These are phyloP conservation scores for Heliocidaris tuberculata DNA, from an alignment of 35 echinoderm and acorn worm species.

Conservation along the genomic window DNA sequence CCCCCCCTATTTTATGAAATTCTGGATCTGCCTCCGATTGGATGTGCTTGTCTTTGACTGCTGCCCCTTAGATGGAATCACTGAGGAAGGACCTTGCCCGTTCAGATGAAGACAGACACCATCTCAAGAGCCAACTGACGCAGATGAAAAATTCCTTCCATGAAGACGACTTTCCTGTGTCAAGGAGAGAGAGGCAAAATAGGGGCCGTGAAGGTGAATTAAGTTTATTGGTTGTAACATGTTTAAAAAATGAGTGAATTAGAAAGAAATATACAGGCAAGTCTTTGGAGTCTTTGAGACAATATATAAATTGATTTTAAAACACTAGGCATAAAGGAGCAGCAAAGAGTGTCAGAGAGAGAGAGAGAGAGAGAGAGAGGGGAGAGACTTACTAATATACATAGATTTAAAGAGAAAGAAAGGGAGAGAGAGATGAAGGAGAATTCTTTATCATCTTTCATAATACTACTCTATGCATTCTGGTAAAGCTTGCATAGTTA, in stretches of 20 bases:
- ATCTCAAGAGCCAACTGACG: constrained; percentile 62
- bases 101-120: constrained; percentile 62
- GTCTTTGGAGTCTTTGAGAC: background rate
- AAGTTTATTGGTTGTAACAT: background rate
- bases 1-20: too few relatives aligned
- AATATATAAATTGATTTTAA: background rate
- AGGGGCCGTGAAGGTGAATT: constrained; percentile 59
- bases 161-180: constrained; percentile 66
- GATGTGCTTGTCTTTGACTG: background rate
- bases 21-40: background rate
- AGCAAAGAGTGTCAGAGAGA: background rate
- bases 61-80: constrained; percentile 17
- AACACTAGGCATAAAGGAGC: background rate
- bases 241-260: background rate
- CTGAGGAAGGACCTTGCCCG: constrained; percentile 35
- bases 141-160: constrained; percentile 57
- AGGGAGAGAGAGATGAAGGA: too few relatives aligned
- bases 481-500: too few relatives aligned
- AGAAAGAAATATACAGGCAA: background rate
- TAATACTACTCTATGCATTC: too few relatives aligned
- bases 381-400: background rate
- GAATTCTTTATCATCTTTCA: too few relatives aligned
- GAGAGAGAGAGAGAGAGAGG: background rate
- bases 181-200: constrained; percentile 60
- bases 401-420: background rate